phyloP scores from a whole-genome alignment of 2,113 vertebrate genomes.

The Pterocles burchelli region DNA sequence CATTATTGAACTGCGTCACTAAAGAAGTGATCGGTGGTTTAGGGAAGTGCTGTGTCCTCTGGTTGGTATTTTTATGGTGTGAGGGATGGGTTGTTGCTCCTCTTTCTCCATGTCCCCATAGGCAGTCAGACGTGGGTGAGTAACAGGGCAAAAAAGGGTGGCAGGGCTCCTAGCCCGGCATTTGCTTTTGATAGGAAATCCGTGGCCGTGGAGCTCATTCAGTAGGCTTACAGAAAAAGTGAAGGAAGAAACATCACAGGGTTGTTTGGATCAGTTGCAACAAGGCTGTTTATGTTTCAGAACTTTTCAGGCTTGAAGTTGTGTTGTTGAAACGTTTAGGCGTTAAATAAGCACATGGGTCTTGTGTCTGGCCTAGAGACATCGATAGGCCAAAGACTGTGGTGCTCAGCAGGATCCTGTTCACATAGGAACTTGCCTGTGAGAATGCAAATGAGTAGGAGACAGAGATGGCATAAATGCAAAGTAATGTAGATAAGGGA shows the following conservation, averaged over 20 bases:
- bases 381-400: accelerated
- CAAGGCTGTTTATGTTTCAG: accelerated
- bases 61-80: accelerated
- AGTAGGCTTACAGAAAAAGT: neutral
- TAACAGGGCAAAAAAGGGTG: neutral
- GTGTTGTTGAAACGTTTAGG: accelerated
- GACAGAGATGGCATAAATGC: neutral
- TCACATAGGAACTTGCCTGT: neutral
- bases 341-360: accelerated
- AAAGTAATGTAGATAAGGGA: neutral
- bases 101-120: neutral
- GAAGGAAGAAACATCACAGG: accelerated
- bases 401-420: accelerated
- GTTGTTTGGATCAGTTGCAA: accelerated
- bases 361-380: accelerated
- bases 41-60: neutral
- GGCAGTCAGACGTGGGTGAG: neutral
- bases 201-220: accelerated
- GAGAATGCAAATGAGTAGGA: neutral
- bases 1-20: neutral
- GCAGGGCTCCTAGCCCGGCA: neutral
- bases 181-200: neutral
- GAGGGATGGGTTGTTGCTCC: neutral
- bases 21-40: accelerated
- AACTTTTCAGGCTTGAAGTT: accelerated